Conservation (phyloP, 2,113 vertebrate genomes). For the Zootoca vivipara region DNA sequence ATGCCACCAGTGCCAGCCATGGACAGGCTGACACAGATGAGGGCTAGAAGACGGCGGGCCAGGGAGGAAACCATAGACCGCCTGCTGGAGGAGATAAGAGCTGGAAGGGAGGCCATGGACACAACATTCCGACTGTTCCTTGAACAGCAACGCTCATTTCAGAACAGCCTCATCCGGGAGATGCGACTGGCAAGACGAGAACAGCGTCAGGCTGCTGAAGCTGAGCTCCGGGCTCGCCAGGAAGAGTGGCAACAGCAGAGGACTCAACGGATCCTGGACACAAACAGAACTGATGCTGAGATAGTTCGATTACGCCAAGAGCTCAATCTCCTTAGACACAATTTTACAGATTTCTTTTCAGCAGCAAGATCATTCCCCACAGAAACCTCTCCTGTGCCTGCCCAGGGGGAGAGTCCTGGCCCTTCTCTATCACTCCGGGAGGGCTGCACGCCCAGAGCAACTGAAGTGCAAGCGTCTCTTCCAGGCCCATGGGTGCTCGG, state of each 20-base stretch:
- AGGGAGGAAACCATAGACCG: background rate
- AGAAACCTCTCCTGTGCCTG: background rate
- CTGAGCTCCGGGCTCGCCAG: background rate
- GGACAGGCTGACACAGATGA: background rate
- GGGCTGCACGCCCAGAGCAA: background rate
- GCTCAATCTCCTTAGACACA: background rate
- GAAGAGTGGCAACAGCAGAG: background rate
- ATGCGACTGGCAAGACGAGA: background rate
- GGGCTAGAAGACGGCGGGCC: background rate
- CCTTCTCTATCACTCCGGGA: background rate
- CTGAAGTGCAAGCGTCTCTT: background rate
- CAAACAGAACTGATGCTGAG: background rate
- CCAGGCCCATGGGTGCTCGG: background rate
- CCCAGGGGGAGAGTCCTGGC: background rate
- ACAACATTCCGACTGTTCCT: background rate
- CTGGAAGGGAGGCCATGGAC: background rate
- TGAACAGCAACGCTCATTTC: background rate
- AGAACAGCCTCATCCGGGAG: background rate
- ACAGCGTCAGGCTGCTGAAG: background rate
- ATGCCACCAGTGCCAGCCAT: background rate
- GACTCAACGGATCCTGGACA: background rate
- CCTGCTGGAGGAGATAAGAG: background rate
- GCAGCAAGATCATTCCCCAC: background rate
- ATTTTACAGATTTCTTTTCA: background rate
- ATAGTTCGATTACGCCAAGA: background rate